These are phyloP conservation scores for Numida meleagris DNA, from an alignment of 2,113 vertebrate species.

Conservation along the genomic window DNA sequence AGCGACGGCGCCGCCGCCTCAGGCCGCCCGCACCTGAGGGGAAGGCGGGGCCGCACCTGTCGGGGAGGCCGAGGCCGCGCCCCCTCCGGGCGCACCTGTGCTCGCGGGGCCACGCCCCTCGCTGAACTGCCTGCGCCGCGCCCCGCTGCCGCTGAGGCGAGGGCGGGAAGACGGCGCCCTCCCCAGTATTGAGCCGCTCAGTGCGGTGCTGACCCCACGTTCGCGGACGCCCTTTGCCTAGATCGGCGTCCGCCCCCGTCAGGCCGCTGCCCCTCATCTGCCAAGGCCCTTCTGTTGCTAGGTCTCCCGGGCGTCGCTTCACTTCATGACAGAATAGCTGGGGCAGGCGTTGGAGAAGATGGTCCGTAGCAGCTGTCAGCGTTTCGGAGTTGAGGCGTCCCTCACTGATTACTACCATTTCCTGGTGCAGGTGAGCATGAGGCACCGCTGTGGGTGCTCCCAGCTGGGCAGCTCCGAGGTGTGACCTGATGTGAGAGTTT, in stretches of 20 bases:
- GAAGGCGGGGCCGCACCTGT: constrained; percentile 1
- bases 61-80: not conserved
- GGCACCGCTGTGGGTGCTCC: accelerated
- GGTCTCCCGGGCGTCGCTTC: not conserved
- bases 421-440: accelerated
- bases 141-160: not conserved
- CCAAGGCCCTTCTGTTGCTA: accelerated
- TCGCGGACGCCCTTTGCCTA: accelerated
- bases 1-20: not conserved
- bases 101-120: not conserved
- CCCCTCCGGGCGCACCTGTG: not conserved
- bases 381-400: accelerated
- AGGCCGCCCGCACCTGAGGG: not conserved
- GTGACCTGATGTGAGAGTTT: too few species aligned
- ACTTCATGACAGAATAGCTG: accelerated
- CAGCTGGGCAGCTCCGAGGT: accelerated
- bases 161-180: not conserved
- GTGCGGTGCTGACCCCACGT: accelerated
- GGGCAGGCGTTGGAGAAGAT: accelerated
- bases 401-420: accelerated
- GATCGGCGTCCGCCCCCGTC: not conserved
- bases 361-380: accelerated
- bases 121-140: not conserved
- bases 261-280: accelerated
- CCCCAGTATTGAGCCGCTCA: too few species aligned